Conservation (phyloP, 2,888 invertebrate genomes). For the Drosophila subsilvestris region DNA sequence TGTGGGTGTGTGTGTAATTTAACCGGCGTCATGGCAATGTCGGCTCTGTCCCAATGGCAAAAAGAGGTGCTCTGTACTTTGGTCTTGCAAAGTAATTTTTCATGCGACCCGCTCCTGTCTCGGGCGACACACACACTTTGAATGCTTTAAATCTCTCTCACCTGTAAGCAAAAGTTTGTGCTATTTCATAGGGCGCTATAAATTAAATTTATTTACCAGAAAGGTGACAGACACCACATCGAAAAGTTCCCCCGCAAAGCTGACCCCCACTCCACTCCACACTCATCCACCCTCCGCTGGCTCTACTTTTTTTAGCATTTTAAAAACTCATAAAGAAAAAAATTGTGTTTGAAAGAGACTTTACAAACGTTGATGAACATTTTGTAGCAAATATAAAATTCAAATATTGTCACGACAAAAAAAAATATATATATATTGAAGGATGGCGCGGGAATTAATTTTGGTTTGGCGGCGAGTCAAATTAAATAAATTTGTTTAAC, state of each 20-base stretch:
- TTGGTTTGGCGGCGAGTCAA: constrained; percentile 30
- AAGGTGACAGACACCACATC: constrained; percentile 52
- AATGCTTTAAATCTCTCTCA: constrained; percentile 49
- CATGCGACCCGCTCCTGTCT: constrained; percentile 45
- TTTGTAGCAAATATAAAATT: constrained; percentile 7
- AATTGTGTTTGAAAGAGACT: constrained; percentile 14
- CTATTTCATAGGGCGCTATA: constrained; percentile 42
- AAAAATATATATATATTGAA: constrained; percentile 27
- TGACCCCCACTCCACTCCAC: neutral
- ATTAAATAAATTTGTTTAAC: constrained; percentile 42
- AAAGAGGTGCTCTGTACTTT: constrained; percentile 1
- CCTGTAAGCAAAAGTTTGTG: constrained; percentile 39
- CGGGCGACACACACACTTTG: constrained; percentile 12
- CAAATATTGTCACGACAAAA: constrained; percentile 19
- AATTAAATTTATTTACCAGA: constrained; percentile 56
- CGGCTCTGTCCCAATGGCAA: constrained; percentile 8
- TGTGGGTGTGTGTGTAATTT: constrained; percentile 57
- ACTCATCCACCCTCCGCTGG: neutral
- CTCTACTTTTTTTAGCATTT: constrained; percentile 58
- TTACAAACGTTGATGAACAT: constrained; percentile 16
- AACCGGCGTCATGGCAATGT: constrained; percentile 73
- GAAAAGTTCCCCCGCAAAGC: constrained; percentile 28
- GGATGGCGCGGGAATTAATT: constrained; percentile 39
- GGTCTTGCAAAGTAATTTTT: constrained; percentile 66
- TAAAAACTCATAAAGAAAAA: constrained; percentile 58